A percentile compares a stretch with the other conserved stretches of the same genome.
Conservation (phyloP, 2,113 vertebrate genomes). For the Gasterosteus nipponicus region DNA sequence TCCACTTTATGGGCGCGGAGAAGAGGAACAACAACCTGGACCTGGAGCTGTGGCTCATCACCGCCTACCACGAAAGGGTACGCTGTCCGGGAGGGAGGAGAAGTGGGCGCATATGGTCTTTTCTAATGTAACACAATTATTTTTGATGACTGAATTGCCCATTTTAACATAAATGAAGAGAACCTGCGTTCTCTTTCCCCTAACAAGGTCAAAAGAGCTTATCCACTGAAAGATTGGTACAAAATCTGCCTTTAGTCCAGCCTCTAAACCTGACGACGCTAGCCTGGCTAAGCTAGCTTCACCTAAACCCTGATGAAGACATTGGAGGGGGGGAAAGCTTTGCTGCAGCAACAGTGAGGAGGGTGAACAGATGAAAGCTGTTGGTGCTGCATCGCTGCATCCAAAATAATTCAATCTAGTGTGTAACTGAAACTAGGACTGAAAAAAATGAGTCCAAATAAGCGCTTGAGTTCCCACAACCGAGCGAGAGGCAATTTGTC, state of each 20-base stretch:
- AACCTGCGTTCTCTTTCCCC: neutral
- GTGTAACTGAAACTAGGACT: neutral
- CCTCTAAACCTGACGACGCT: neutral
- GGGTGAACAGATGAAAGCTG: neutral
- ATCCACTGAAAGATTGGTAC: neutral
- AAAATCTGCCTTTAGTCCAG: neutral
- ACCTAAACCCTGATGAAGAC: neutral
- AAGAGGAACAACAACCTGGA: constrained; percentile 94
- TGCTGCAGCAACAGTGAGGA: neutral
- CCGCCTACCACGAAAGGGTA: constrained; percentile 96
- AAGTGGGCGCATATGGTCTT: neutral
- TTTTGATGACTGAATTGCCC: neutral
- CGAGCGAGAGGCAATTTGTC: neutral
- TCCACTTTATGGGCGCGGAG: constrained; percentile 96
- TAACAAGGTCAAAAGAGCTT: neutral
- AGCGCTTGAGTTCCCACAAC: neutral
- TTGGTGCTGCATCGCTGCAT: too few species aligned
- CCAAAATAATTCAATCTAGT: neutral
- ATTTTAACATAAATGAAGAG: neutral
- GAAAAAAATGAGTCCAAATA: neutral
- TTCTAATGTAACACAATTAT: neutral
- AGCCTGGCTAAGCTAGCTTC: neutral
- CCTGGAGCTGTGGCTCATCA: constrained; percentile 97
- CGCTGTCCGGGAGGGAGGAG: neutral
- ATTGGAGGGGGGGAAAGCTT: neutral